Base-by-base conservation (phyloP, 2,888 invertebrate species). In the Lomographa bimaculata region DNA sequence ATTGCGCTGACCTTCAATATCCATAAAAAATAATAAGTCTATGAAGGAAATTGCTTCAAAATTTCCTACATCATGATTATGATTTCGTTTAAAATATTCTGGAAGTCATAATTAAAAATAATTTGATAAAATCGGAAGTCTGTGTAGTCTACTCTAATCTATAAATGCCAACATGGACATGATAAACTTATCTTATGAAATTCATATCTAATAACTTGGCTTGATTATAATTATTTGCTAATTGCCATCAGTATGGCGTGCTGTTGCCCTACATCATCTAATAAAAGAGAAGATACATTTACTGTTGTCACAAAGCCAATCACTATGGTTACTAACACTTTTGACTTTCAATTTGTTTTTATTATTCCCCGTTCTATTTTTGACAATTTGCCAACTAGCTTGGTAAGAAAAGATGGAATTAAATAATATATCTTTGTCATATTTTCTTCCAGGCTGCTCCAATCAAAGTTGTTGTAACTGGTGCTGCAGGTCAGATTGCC, bases 401-500 rank as follows among this genome's bases (percentile, higher is more conserved):
- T 50, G 14, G 2, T 14, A 3, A 14, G 14, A 2, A 14, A 3
- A 14, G 14, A 3, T 14, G 14, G 14, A 2, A 14, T 14, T 4
- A 14, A 14, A 14, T 14, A 14, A 14, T 14, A 14, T 14, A 14
- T n/a, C 36, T 37, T 39, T 14, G 14, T 14, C 25, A 8, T 7
- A 14, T 28, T 46, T 32, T 26, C 39, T 90, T 91, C 42, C 79
- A 95, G 95, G 89, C 92, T 66, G 93, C 94, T 82, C 96, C 98
- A 71, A 94, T 98, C 69, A 94, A 93, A 89, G 97, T 99, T 54
- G 95, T 98, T 44, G 96, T 99, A 14, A 99, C 99, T 35, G 99
- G 99, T 46, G 99, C 99, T 60, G 99, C 99, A 45, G 99, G 99
- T 7, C 99, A 99, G 89, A 99, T 99, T 60, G 98, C 98, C 44